Evolutionary conservation across 2,888 invertebrate species (phyloP).

Genomic region (Ferdinandea cuprea): DNA sequence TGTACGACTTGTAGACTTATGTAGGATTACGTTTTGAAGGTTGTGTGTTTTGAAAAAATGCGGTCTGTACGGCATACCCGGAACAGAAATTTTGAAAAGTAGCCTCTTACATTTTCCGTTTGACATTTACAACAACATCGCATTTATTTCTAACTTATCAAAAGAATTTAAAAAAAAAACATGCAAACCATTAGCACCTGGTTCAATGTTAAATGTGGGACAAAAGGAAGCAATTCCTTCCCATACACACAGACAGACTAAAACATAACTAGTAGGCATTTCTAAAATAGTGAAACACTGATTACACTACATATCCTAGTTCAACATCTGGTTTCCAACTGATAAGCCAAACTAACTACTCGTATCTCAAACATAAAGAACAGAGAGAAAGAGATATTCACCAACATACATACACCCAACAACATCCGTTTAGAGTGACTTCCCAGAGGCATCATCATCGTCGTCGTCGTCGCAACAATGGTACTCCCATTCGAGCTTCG

Average conservation of each 20-base stretch:
- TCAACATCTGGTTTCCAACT: slow-evolving; percentile 64
- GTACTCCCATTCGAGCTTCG: slow-evolving; percentile 66
- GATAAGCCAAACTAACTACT: slow-evolving; percentile 64
- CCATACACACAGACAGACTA: background rate
- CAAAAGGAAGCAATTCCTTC: slow-evolving; percentile 34
- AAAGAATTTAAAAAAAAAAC: no score
- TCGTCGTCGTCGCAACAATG: slow-evolving; percentile 62
- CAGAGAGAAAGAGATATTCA: slow-evolving; percentile 35
- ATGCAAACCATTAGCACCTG: no score
- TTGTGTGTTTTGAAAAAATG: no score
- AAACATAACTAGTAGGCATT: slow-evolving; percentile 2
- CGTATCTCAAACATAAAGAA: slow-evolving; percentile 20
- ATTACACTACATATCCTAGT: slow-evolving; percentile 55
- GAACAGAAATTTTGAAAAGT: no score
- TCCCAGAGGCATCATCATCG: slow-evolving; percentile 63
- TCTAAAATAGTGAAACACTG: slow-evolving; percentile 40
- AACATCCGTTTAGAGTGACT: slow-evolving; percentile 68
- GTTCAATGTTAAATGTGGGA: slow-evolving; percentile 17
- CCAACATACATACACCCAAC: slow-evolving; percentile 19
- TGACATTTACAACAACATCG: no score
- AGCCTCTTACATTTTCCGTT: no score
- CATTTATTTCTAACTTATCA: background rate
- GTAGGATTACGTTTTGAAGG: no score
- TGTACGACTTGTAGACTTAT: no score
- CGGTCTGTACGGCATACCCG: no score